Evolutionary conservation across 1,140 invertebrate species (phyloP).

Genomic region (Papilio polytes): DNA sequence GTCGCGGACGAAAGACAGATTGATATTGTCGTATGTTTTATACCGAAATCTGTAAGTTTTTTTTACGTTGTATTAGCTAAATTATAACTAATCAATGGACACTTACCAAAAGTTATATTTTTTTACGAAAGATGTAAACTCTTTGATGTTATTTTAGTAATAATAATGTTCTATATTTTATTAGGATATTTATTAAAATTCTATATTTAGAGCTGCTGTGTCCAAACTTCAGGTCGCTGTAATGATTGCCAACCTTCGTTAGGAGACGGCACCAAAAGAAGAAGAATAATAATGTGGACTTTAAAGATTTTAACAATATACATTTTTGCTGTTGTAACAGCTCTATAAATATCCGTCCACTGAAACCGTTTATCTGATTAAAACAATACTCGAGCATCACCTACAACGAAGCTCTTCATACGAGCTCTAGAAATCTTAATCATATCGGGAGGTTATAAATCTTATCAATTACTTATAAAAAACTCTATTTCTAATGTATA

Average conservation of each 20-base stretch:
- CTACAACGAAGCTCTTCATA: constrained; percentile 27
- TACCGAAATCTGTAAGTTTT: not conserved
- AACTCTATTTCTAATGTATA: not conserved
- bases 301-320: too few relatives aligned
- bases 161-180: too few relatives aligned
- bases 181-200: too few relatives aligned
- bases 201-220: too few relatives aligned
- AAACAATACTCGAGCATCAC: constrained; percentile 22
- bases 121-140: not conserved
- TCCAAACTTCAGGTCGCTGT: too few relatives aligned
- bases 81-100: not conserved
- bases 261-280: too few relatives aligned
- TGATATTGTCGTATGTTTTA: too few relatives aligned
- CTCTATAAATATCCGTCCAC: constrained; percentile 4
- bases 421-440: constrained; percentile 28
- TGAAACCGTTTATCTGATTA: constrained; percentile 28
- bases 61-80: not conserved
- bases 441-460: not conserved
- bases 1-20: too few relatives aligned
- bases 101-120: not conserved
- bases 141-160: not conserved
- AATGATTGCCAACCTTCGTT: too few relatives aligned
- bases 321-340: not conserved
- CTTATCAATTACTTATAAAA: not conserved
- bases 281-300: too few relatives aligned